These are phyloP conservation scores for Malurus leucopterus DNA, from an alignment of 2,797 vertebrate species.

Conservation along the genomic window DNA sequence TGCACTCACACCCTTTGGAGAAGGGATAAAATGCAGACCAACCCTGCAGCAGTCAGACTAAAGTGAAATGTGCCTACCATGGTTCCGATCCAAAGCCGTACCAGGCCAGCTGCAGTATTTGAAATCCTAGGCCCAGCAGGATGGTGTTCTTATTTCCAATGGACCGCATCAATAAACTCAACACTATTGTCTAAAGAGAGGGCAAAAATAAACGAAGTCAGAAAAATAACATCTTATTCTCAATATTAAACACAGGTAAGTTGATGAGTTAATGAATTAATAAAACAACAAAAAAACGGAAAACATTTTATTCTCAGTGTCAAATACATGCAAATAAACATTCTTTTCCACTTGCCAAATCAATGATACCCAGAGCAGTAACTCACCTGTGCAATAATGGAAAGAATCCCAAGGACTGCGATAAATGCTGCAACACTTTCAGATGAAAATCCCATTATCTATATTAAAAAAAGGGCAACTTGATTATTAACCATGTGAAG, in stretches of 20 bases:
- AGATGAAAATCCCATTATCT: slow-evolving; percentile 87
- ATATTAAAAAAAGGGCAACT: neutral
- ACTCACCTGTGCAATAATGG: slow-evolving; percentile 85
- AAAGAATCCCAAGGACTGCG: slow-evolving; percentile 85
- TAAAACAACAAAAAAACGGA: neutral
- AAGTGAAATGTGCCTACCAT: slow-evolving; percentile 69
- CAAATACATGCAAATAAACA: neutral
- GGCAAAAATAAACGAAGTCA: neutral
- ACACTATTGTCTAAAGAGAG: slow-evolving; percentile 77
- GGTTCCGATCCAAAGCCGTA: slow-evolving; percentile 88
- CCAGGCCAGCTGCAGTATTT: slow-evolving; percentile 87
- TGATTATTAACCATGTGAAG: neutral
- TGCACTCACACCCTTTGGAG: fast-evolving
- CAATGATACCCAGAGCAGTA: neutral
- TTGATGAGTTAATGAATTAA: neutral
- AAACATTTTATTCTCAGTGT: neutral
- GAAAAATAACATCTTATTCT: neutral
- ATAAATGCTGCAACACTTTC: slow-evolving; percentile 87
- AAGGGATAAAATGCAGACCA: neutral
- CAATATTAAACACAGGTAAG: neutral
- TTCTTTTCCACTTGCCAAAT: neutral
- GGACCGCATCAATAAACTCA: slow-evolving; percentile 88
- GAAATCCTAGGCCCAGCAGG: slow-evolving; percentile 84
- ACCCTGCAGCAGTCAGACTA: fast-evolving
- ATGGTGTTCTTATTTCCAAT: slow-evolving; percentile 91